These are phyloP conservation scores for Neomonachus schauinslandi DNA, from an alignment of 2,113 vertebrate species.

Conservation along the genomic window DNA sequence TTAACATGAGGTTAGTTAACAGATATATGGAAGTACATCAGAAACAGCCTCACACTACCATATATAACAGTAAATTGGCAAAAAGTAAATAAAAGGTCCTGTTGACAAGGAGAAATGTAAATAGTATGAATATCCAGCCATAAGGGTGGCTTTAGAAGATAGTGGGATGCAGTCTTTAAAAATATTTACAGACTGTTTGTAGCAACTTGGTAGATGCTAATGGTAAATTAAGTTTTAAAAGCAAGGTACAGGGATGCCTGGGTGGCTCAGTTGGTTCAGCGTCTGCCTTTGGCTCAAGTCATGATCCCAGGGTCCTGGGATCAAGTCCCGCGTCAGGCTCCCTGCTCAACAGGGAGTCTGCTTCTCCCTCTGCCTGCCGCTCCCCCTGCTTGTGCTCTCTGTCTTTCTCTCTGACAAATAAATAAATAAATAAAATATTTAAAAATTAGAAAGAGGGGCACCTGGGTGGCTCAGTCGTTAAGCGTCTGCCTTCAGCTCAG, in stretches of 20 bases:
- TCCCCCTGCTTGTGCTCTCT: too few species aligned
- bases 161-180: neutral
- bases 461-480: too few species aligned
- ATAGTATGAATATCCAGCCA: neutral
- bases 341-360: too few species aligned
- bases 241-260: neutral
- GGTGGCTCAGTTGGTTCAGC: neutral
- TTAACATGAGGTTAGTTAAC: neutral
- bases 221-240: conserved; percentile 27
- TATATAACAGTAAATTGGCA: neutral
- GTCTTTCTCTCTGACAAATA: too few species aligned
- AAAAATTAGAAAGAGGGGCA: too few species aligned
- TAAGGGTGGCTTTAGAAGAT: neutral
- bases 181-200: neutral
- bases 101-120: neutral
- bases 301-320: too few species aligned
- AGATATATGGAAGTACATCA: neutral
- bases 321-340: too few species aligned
- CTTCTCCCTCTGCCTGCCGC: too few species aligned
- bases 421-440: too few species aligned
- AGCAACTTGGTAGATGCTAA: neutral
- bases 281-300: too few species aligned
- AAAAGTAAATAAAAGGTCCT: neutral
- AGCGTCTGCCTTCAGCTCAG: too few species aligned
- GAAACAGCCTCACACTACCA: neutral